These are phyloP conservation scores for Nasonia giraulti DNA, from an alignment of 1,140 invertebrate species.

Conservation along the genomic window DNA sequence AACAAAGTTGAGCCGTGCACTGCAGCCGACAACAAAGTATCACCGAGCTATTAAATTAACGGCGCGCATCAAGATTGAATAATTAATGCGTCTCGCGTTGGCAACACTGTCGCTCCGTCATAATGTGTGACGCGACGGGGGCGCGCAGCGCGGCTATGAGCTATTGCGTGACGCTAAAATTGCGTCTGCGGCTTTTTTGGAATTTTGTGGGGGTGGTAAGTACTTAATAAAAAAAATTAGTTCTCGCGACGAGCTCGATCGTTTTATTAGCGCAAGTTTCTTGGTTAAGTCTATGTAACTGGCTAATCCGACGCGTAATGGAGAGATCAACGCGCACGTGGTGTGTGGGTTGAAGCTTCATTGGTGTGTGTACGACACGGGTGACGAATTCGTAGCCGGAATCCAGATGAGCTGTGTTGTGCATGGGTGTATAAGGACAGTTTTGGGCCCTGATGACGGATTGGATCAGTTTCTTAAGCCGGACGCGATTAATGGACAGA, in stretches of 20 bases:
- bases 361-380: neutral
- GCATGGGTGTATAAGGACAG: neutral
- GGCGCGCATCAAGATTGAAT: slow-evolving; percentile 47
- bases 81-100: slow-evolving; percentile 48
- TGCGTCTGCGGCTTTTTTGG: neutral
- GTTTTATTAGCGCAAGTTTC: neutral
- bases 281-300: slow-evolving; percentile 9
- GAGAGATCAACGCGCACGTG: slow-evolving; percentile 28
- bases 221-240: neutral
- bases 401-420: slow-evolving; percentile 4
- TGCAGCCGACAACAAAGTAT: slow-evolving; percentile 40
- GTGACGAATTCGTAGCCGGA: slow-evolving; percentile 11
- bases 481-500: neutral
- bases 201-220: too few species aligned
- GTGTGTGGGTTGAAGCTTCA: neutral
- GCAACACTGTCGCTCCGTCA: neutral
- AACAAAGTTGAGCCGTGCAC: neutral
- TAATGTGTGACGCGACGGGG: neutral
- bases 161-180: neutral
- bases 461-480: neutral
- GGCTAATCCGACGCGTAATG: slow-evolving; percentile 41
- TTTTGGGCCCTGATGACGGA: neutral
- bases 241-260: neutral
- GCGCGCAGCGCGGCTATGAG: neutral
- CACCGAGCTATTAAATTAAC: slow-evolving; percentile 46